Base-by-base conservation (phyloP, 1,140 invertebrate genomes). In the Drosophila mojavensis region DNA sequence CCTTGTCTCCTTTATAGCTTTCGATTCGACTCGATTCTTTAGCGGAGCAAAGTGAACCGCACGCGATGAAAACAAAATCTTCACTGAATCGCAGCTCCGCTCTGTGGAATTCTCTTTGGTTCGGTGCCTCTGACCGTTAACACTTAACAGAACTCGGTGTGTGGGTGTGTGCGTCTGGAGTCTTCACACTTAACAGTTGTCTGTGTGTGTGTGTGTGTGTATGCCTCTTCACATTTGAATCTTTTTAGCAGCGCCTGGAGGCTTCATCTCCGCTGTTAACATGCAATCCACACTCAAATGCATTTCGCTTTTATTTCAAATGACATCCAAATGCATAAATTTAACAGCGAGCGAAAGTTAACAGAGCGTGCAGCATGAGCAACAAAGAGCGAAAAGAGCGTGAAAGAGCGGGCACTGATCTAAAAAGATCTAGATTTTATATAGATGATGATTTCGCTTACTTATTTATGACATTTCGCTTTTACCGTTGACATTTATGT, bases 31-130 rank as follows among this genome's bases (percentile, higher is more conserved):
- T 26, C 43, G 48, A 11, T 69, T 72, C 50, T 69, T 48, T 9
- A 45, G 47, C 61, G 69, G 56, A 61, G 64, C 59, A 60, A 63
- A 61, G 72, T 74, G 78, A 89, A 88, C 85, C 81, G 58, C 68
- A 84, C 85, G 85, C 58, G 59, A 53, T 78, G 80, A 66, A 70
- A 73, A 78, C 75, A 71, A 77, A 81, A 70, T 81, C 81, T 81
- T 79, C 65, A 89, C 74, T 89, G 85, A 89, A 72, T 58, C 65
- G 61, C 53, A 62, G 45, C 59, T 30, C 73, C 64, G 47, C 58
- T 55, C 33, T 48, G 51, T 68, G 55, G 61, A 64, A 78, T 78
- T 60, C 84, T 88, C 78, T 76, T 89, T 50, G 61, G 47, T 51
- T 88, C 84, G 74, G 66, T 78, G 55, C 66, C 68, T 30, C 45